Percentiles rank a stretch among this genome's conserved stretches.
Conservation (phyloP, 2,888 invertebrate genomes). For the Phyto melanocephala region DNA sequence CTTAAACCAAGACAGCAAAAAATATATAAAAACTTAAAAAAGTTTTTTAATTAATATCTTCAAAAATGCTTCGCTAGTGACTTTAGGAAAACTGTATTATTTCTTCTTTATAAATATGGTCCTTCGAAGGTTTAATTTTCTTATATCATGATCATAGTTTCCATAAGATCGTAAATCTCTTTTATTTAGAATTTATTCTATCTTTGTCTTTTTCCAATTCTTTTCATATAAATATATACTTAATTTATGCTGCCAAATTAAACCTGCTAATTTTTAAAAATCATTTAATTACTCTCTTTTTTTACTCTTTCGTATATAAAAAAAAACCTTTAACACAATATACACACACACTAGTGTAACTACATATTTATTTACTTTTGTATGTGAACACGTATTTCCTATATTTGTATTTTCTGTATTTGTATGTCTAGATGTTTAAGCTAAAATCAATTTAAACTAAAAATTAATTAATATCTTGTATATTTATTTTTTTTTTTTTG, state of each 20-base stretch:
- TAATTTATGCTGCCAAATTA: neutral
- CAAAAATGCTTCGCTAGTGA: too few relatives aligned
- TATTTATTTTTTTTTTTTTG: constrained; percentile 58
- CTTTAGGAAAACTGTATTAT: too few relatives aligned
- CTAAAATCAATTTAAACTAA: neutral
- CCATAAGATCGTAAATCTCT: too few relatives aligned
- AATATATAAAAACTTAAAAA: too few relatives aligned
- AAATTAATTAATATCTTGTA: constrained; percentile 52
- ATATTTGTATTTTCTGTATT: neutral
- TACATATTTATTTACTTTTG: neutral
- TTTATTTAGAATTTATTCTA: too few relatives aligned
- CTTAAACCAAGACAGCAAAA: too few relatives aligned
- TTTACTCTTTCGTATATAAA: too few relatives aligned
- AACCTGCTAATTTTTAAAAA: neutral
- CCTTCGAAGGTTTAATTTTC: too few relatives aligned
- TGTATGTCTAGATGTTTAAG: constrained; percentile 29
- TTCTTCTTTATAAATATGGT: too few relatives aligned
- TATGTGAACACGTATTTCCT: constrained; percentile 2
- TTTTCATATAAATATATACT: neutral
- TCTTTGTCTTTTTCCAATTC: neutral
- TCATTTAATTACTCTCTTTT: too few relatives aligned
- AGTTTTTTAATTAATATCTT: too few relatives aligned
- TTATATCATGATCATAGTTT: too few relatives aligned
- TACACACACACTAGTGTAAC: neutral
- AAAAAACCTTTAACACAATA: neutral